A percentile compares a stretch with the other conserved stretches of the same genome.
Conservation (phyloP, 2,113 vertebrate species). For the Pachyramphus minor region DNA sequence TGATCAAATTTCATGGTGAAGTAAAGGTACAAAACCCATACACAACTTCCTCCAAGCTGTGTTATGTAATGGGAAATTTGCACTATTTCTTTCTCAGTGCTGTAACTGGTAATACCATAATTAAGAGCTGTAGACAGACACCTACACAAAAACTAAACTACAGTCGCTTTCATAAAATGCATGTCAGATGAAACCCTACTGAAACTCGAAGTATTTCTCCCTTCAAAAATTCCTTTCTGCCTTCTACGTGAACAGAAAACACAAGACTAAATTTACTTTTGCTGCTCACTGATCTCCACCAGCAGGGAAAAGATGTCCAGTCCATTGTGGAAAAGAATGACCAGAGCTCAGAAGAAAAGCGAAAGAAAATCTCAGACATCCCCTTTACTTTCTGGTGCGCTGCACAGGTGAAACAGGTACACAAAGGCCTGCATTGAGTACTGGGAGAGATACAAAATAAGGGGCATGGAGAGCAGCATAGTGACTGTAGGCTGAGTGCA, state of each 20-base stretch:
- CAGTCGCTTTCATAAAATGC: not conserved
- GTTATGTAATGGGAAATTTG: constrained; percentile 37
- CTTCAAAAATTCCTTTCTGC: not conserved
- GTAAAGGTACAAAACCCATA: constrained; percentile 37
- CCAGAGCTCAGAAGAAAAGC: not conserved
- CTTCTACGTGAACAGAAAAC: not conserved
- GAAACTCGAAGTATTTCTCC: not conserved
- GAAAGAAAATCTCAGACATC: not conserved
- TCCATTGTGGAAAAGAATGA: not conserved
- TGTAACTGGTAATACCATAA: not conserved
- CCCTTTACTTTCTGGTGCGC: not conserved
- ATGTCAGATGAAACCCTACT: not conserved
- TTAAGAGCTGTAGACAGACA: not conserved
- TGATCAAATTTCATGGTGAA: constrained; percentile 40
- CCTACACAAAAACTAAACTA: not conserved
- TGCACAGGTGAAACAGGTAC: not conserved
- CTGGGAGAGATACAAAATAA: not conserved
- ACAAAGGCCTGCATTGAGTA: not conserved
- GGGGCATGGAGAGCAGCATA: not conserved
- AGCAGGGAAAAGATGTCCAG: not conserved
- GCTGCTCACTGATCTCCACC: not conserved
- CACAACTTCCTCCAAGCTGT: not conserved
- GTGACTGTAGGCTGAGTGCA: not conserved
- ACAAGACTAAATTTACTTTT: not conserved
- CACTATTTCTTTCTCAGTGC: not conserved